Conservation (phyloP, 2,888 invertebrate genomes). For the Orthosia gracilis region DNA sequence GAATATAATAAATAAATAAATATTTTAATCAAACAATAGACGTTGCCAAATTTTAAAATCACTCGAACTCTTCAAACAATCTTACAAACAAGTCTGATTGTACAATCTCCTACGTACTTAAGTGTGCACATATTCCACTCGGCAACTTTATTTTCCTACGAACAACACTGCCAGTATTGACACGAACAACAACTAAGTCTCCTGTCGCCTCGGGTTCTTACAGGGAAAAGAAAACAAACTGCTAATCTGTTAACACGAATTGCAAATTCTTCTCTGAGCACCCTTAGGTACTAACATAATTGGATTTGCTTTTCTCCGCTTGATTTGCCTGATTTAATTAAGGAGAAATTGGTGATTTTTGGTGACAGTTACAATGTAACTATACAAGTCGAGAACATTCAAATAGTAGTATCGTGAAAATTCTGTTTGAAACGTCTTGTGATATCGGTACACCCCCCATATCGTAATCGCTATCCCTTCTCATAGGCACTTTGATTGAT, state of each 20-base stretch:
- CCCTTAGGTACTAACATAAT: slow-evolving; percentile 16
- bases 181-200: slow-evolving; percentile 38
- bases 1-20: too few relatives aligned
- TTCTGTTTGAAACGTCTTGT: slow-evolving; percentile 88
- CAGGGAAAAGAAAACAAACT: slow-evolving; percentile 36
- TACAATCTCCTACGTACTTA: slow-evolving; percentile 15
- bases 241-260: slow-evolving; percentile 38
- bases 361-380: background rate
- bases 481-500: slow-evolving; percentile 65
- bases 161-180: slow-evolving; percentile 41
- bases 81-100: slow-evolving; percentile 16
- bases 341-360: background rate
- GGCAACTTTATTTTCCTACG: slow-evolving; percentile 38
- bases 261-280: slow-evolving; percentile 23
- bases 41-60: background rate
- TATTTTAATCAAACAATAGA: background rate
- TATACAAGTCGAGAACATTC: background rate
- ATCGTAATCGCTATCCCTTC: slow-evolving; percentile 72
- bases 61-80: slow-evolving; percentile 10
- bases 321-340: background rate
- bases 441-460: slow-evolving; percentile 88
- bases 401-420: too few relatives aligned
- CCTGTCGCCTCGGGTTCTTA: slow-evolving; percentile 32
- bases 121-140: slow-evolving; percentile 26
- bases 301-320: slow-evolving; percentile 13